Conservation (phyloP, 2,888 invertebrate species). For the Flexamia atlantica region DNA sequence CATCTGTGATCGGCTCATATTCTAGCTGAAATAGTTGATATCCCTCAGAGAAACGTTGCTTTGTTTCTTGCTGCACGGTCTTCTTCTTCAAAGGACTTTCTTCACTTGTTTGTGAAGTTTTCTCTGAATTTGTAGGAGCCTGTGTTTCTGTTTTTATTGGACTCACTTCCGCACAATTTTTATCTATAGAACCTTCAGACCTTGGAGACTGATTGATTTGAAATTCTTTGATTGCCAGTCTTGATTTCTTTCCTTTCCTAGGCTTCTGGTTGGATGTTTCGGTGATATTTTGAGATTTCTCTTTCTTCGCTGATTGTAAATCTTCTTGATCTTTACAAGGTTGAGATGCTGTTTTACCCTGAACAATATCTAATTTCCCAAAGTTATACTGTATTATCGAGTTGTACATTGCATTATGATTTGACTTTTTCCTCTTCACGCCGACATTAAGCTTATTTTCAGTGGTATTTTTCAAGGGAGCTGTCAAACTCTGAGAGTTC, state of each 20-base stretch:
- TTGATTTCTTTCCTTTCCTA: slow-evolving; percentile 28
- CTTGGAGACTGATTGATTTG: background rate
- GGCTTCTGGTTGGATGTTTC: background rate
- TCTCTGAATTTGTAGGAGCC: background rate
- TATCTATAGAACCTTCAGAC: background rate
- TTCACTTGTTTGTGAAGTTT: background rate
- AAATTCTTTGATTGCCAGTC: slow-evolving; percentile 40
- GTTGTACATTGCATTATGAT: slow-evolving; percentile 24
- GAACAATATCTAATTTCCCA: slow-evolving; percentile 39
- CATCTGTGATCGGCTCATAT: slow-evolving; percentile 8
- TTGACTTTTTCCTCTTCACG: slow-evolving; percentile 33
- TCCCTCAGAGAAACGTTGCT: slow-evolving; percentile 44
- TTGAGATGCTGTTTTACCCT: background rate
- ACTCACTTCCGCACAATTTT: background rate
- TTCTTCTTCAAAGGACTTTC: background rate
- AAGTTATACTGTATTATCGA: slow-evolving; percentile 47
- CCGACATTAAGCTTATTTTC: slow-evolving; percentile 10
- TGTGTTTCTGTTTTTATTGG: background rate
- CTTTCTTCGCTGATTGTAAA: background rate
- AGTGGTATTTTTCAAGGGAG: background rate
- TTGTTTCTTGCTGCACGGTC: background rate
- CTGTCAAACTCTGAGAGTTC: background rate
- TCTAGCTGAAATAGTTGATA: slow-evolving; percentile 44
- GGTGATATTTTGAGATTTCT: background rate
- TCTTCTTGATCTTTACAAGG: background rate